phyloP scores from a whole-genome alignment of 2,113 vertebrate species.

The Daboia siamensis region DNA sequence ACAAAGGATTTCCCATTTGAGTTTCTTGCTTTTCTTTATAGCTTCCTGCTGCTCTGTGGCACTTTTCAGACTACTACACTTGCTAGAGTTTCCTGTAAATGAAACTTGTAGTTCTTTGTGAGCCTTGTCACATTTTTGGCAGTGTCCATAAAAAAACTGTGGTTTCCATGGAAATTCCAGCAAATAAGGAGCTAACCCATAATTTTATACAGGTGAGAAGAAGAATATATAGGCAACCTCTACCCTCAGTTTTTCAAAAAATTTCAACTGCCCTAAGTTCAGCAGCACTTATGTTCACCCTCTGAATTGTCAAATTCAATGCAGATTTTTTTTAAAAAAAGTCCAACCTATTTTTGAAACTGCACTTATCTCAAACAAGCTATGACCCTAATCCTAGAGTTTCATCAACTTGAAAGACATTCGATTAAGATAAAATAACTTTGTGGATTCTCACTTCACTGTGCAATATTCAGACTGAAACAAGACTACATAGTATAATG shows the following conservation, averaged over 20 bases:
- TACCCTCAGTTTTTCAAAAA: too few species aligned
- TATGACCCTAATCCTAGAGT: neutral
- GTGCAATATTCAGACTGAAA: neutral
- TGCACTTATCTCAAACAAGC: neutral
- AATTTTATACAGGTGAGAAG: neutral
- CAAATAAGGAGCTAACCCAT: neutral
- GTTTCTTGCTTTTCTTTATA: neutral
- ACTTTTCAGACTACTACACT: neutral
- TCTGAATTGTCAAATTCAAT: neutral
- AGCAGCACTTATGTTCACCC: neutral
- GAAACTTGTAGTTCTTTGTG: neutral
- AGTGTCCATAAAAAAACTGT: neutral
- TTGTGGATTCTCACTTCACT: neutral
- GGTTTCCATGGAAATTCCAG: constrained; percentile 1
- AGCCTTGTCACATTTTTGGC: neutral
- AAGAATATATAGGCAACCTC: neutral
- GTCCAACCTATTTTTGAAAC: neutral
- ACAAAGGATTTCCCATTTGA: neutral
- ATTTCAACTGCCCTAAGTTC: neutral
- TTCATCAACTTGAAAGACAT: neutral
- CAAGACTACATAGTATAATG: neutral
- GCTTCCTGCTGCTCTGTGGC: neutral
- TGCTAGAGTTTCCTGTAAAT: neutral
- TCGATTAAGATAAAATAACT: neutral
- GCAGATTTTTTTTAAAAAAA: neutral